phyloP scores from a whole-genome alignment of 92 coral and sea anemone genomes.

The Muricea muricata region DNA sequence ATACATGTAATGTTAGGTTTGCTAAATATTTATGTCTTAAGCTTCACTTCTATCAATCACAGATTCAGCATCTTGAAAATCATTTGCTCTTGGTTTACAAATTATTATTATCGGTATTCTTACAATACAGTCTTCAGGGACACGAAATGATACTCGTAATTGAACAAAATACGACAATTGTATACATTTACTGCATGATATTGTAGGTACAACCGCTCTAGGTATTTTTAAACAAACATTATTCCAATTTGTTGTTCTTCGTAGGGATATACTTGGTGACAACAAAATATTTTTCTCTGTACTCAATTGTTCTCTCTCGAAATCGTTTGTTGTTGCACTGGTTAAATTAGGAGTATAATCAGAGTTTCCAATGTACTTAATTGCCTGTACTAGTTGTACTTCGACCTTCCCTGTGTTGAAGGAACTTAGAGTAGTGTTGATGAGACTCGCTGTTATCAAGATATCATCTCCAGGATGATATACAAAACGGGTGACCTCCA shows the following conservation, averaged over 20 bases:
- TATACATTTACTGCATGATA: constrained; percentile 27
- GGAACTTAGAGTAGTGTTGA: background rate
- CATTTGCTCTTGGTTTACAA: background rate
- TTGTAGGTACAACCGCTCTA: constrained; percentile 15
- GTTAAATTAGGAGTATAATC: background rate
- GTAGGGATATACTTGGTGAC: background rate
- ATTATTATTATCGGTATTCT: constrained; percentile 9
- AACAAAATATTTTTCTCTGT: constrained; percentile 16
- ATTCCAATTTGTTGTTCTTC: constrained; percentile 23
- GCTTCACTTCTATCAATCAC: too few relatives aligned
- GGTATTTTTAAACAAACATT: constrained; percentile 15
- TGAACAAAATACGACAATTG: constrained; percentile 24
- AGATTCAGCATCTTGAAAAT: background rate
- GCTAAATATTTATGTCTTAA: too few relatives aligned
- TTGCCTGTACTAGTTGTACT: background rate
- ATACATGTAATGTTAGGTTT: too few relatives aligned
- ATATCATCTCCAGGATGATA: constrained; percentile 30
- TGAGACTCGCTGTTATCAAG: background rate
- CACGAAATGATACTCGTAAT: background rate
- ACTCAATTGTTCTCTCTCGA: constrained; percentile 13
- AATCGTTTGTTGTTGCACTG: background rate
- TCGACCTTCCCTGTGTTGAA: constrained; percentile 12
- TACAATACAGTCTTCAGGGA: background rate
- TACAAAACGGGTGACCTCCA: constrained; percentile 7
- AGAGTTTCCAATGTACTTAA: background rate